Evolutionary conservation across 2,888 invertebrate species (phyloP), one percentile per base, ranked within the genome.

Genomic region (Agriotes lineatus): DNA sequence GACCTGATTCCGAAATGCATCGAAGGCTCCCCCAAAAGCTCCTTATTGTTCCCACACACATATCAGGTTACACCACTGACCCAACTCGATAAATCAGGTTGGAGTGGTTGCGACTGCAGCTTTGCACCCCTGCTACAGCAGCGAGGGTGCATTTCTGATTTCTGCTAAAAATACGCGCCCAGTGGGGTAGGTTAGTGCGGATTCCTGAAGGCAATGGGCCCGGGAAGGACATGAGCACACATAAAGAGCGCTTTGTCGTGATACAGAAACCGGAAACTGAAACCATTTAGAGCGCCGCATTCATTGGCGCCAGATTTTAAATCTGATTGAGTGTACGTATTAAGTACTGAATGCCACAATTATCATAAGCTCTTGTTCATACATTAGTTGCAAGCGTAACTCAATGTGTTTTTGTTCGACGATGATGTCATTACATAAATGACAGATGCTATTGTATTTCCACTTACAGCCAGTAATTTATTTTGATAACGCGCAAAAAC

Each of bases 1-100:
- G 79, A 78, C 78, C 79, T 79, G 78, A 77, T 79, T 80, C 71
- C 62, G 70, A 75, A 75, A 72, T 75, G 73, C 72, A 62, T 71
- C 72, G 57, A 67, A 72, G 71, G 67, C 74, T 68, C 69, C 74
- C 70, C 71, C 70, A 66, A 71, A 65, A 60, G 62, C 71, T 59
- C 66, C 68, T 72, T 67, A 75, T 75, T 78, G 79, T 80, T 81
- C 79, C 78, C 78, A 78, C 77, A 75, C 74, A 74, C 72, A 73
- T 79, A 78, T 82, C 79, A 72, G 73, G 74, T 82, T 81, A 78
- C 82, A 79, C 79, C 77, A 80, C 80, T 81, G 81, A 82, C 82
- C 82, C 79, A 76, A 75, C 79, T 77, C 74, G 71, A 81, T 81
- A 81, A 81, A 81, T 81, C 81, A 81, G 79, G 62, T 70, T 70